Evolutionary conservation across 2,888 invertebrate species (phyloP).

Genomic region (Epistrophe grossulariae): DNA sequence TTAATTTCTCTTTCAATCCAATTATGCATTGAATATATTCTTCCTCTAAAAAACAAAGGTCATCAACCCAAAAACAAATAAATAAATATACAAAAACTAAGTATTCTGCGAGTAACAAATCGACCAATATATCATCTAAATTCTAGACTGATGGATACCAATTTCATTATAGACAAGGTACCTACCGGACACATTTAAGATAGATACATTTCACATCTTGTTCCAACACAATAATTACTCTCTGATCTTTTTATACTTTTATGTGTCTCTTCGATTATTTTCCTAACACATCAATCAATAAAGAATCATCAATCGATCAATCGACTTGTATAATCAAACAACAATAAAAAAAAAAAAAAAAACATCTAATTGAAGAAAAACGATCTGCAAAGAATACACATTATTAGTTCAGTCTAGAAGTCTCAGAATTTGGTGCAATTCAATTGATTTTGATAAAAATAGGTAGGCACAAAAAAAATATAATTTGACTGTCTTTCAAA

Average conservation of each 20-base stretch:
- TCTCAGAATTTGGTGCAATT: slow-evolving; percentile 65
- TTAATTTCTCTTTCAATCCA: too few relatives aligned
- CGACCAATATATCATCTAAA: neutral
- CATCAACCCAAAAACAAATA: neutral
- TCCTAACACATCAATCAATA: slow-evolving; percentile 60
- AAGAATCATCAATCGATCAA: slow-evolving; percentile 69
- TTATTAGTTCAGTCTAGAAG: slow-evolving; percentile 23
- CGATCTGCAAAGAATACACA: slow-evolving; percentile 43
- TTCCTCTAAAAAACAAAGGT: neutral
- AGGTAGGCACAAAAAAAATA: neutral
- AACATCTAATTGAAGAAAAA: slow-evolving; percentile 24
- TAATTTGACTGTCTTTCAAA: neutral
- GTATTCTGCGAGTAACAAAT: neutral
- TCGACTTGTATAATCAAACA: slow-evolving; percentile 40
- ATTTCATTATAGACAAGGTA: neutral
- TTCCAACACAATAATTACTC: slow-evolving; percentile 22
- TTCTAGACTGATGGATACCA: neutral
- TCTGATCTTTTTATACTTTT: slow-evolving; percentile 17
- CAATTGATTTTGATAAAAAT: slow-evolving; percentile 49
- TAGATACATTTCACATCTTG: neutral
- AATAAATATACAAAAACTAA: neutral
- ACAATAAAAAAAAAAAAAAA: slow-evolving; percentile 38
- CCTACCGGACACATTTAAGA: slow-evolving; percentile 49
- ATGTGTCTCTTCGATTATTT: slow-evolving; percentile 8
- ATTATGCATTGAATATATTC: neutral